Evolutionary conservation across 1,140 invertebrate species (phyloP).

Genomic region (Spodoptera frugiperda): DNA sequence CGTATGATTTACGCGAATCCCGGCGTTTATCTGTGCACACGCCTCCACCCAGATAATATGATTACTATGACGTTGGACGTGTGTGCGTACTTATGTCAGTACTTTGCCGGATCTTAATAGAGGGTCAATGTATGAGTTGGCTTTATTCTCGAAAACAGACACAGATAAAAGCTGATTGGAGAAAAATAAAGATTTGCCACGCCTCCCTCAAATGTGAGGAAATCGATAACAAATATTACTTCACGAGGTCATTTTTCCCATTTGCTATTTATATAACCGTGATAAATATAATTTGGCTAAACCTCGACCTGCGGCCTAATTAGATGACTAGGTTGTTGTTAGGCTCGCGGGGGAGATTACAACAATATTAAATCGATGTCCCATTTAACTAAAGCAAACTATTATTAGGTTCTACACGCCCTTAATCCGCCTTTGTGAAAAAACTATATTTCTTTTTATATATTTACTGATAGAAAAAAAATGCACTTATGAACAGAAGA

Average conservation of each 20-base stretch:
- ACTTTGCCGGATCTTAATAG: constrained; percentile 5
- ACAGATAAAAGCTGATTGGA: background rate
- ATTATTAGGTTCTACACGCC: too few relatives aligned
- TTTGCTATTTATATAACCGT: background rate
- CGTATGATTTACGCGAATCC: constrained; percentile 37
- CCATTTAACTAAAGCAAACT: too few relatives aligned
- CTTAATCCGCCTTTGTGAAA: too few relatives aligned
- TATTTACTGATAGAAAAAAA: too few relatives aligned
- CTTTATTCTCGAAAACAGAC: too few relatives aligned
- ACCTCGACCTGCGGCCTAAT: background rate
- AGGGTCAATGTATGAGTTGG: constrained; percentile 20
- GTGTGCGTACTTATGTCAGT: background rate
- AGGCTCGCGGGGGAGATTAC: background rate
- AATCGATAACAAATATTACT: constrained; percentile 19
- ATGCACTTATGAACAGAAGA: background rate
- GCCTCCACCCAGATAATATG: constrained; percentile 28
- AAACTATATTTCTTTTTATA: too few relatives aligned
- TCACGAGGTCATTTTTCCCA: constrained; percentile 1
- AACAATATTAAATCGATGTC: too few relatives aligned
- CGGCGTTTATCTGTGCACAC: constrained; percentile 27
- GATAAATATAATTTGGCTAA: background rate
- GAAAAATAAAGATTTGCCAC: background rate
- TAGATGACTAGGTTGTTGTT: background rate
- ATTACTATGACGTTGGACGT: constrained; percentile 24
- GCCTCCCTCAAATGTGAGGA: too few relatives aligned